Base-by-base conservation (phyloP, 1,140 invertebrate genomes). In the Ptiloglossa arizonensis region DNA sequence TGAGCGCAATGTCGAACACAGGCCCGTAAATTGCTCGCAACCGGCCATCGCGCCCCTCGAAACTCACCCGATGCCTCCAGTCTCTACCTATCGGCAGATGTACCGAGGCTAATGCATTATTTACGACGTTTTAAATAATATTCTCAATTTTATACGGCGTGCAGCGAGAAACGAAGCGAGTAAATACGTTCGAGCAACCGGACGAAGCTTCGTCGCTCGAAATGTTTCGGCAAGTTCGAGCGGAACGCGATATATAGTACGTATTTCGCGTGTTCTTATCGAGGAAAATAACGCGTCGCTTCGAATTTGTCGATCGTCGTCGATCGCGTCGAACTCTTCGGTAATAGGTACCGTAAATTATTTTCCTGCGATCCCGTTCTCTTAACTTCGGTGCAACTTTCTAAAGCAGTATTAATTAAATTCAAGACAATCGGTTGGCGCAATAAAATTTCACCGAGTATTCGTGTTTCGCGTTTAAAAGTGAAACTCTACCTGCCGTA, bases 91-190 rank as follows among this genome's bases (percentile, higher is more conserved):
- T 52, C 27, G 0, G 50, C 59, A 5, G 19, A 22, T 35, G 29
- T 52, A 76, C 60, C 50, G 32, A 27, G 57, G 19, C 48, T 46
- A 48, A 3, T 22, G 29, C 41, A 57, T 79, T 79, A 66, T n/a
- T 59, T 19, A 24, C 5, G 50, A 24, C n/a, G 15, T 35, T n/a
- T 17, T 24, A 19, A 57, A 52, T 8, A 24, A 52, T 1, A 29
- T 8, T 35, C 3, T 35, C 32, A 35, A 35, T 35, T 35, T 3
- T 6, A 35, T 6, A 2, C 3, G 32, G 32, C 6, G 32, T 35
- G 3, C 32, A 35, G 3, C 3, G 8, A 41, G 41, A 41, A 41
- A 41, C 41, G 13, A 11, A 13, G 0, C 41, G 9, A 8, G 9
- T 13, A 2, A 9, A 41, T 41, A 41, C 11, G 41, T 13, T 41